Percentiles rank a stretch among this genome's conserved stretches.
These are phyloP conservation scores for Diarsia mendica DNA, from an alignment of 2,888 invertebrate genomes.

Conservation along the genomic window DNA sequence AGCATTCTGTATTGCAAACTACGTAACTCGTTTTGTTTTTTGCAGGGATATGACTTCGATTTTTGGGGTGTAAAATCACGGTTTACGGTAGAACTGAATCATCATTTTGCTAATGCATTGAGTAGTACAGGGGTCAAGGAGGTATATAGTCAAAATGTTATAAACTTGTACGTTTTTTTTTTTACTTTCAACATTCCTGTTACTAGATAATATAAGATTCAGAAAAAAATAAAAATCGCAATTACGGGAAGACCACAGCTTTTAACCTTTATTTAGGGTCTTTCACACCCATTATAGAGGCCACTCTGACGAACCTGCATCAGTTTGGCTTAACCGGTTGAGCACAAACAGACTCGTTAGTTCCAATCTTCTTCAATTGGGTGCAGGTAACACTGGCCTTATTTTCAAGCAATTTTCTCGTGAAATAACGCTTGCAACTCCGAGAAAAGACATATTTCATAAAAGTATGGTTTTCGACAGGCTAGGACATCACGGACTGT, in stretches of 20 bases:
- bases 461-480: background rate
- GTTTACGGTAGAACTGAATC: background rate
- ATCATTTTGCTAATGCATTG: background rate
- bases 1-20: background rate
- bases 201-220: no score
- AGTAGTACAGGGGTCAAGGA: no score
- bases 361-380: background rate
- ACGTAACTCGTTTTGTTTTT: background rate
- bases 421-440: background rate
- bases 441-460: background rate
- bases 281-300: background rate
- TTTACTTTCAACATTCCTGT: no score
- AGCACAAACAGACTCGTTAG: background rate
- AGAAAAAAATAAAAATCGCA: background rate
- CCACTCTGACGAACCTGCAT: background rate
- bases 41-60: background rate
- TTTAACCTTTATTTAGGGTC: background rate
- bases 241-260: background rate
- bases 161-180: no score
- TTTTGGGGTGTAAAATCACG: background rate
- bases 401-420: background rate
- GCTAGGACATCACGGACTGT: no score
- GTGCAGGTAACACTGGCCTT: background rate
- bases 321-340: background rate
- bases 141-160: no score